Base-by-base conservation (phyloP, 2,888 invertebrate genomes). In the Dromius quadrimaculatus region DNA sequence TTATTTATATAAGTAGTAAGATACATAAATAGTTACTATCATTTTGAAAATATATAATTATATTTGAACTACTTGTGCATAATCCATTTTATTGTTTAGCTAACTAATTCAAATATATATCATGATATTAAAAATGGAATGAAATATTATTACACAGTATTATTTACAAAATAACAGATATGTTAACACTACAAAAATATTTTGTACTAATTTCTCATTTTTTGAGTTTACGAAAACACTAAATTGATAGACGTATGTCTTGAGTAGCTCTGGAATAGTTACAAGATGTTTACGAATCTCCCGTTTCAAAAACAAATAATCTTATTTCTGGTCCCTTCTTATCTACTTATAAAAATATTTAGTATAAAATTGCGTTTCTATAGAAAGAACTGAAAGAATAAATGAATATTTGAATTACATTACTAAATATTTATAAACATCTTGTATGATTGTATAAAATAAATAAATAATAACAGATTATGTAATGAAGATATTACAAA, bases 381-480 rank as follows among this genome's bases (percentile, higher is more conserved):
- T n/a, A n/a, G n/a, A n/a, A n/a, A n/a, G n/a, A n/a, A n/a, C n/a
- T 2, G 1, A 15, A 41, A 41, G 13, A 19, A 15, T 43, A 43
- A 43, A 43, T 43, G 9, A 11, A 28, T 28, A 28, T 54, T 54
- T 54, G 50, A 54, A n/a, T 54, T 45, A 41, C 15, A 15, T 41
- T 54, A 5, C 13, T 28, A 11, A 47, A 50, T 23, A 54, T 54
- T 23, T 54, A 54, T 28, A 68, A 68, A 68, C 43, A 68, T 19
- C 59, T 54, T 68, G 68, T 68, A 68, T 13, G 28, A 41, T 41
- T 28, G 50, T 28, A 50, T 23, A 6, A 50, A 45, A 50, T 54
- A 54, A 32, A 54, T 54, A 54, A 54, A 54, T 54, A 54, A 54
- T 54, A 54, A 54, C 28, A 54, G 50, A 15, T 28, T 50, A 50